Base-by-base conservation (phyloP, 2,888 invertebrate species). In the Gymnoscelis rufifasciata region DNA sequence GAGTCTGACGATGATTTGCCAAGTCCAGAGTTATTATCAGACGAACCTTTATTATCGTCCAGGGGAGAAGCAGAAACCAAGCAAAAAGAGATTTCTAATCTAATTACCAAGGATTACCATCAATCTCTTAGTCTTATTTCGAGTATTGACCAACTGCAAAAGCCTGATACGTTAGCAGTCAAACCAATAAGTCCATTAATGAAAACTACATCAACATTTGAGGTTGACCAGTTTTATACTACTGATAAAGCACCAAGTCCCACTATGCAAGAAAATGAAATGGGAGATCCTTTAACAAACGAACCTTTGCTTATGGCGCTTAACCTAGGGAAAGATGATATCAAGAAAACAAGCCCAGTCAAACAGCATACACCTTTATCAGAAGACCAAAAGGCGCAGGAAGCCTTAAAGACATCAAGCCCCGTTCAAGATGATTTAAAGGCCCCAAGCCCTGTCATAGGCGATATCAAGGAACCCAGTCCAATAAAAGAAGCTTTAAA, bases 391-490 rank as follows among this genome's bases (percentile, higher is more conserved):
- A 54, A 46, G 10, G 24, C 3, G 7, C 39, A 27, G 6, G 42
- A 26, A 5, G 43, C 43, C 5, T 36, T 49, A 1, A 56, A 50
- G n/a, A 37, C 13, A 5, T 36, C 33, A 0, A 41, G 43, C 15
- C 47, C 38, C 4, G 28, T 29, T 5, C 31, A 38, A 14, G 27
- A 39, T 0, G 33, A 38, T 6, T 38, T 51, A 1, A 55, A 53
- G 7, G 19, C 0, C 15, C 26, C 3, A 19, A 50, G 41, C 31
- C 51, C 38, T 36, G 31, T 28, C 7, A 30, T 39, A 28, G 11
- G 15, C 2, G 35, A 26, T 7, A 1, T 26, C 6, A 38, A 38
- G 1, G 44, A 24, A 5, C 28, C 44, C 1, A 44, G 30, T 7
- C 30, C 38, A 27, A 31, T 31, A 29, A 0, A 19, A 19, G n/a